Evolutionary conservation across 1,140 invertebrate species (phyloP), one percentile per base, ranked within the genome.

Genomic region (Ostrea denselamellosa): DNA sequence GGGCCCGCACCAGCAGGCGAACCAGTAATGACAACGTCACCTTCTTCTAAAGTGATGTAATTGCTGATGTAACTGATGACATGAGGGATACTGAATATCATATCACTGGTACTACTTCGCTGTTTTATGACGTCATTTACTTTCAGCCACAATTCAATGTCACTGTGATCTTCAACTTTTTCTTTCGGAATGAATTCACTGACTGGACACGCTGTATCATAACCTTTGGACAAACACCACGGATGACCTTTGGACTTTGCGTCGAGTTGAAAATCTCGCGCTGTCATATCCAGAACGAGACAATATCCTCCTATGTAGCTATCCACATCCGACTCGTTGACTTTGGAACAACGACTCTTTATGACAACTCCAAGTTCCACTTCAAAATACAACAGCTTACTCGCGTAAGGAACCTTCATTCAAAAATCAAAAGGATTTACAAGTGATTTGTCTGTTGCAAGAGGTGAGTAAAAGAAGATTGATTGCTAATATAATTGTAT

Each of bases 351-450:
- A 22, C 91, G 93, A 83, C 96, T 95, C 7, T 96, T 96, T 90
- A 98, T 97, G 7, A 98, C 95, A 44, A 98, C 95, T 10, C 97
- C 97, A 12, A 98, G 94, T 94, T 98, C 97, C 10, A 98, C 96
- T 95, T 98, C 97, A 94, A 97, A 96, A 90, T 97, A 97, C 0
- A 98, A 95, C 3, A 87, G 88, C 25, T 44, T 91, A 88, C 93
- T 93, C 0, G 88, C 92, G 53, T 85, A 81, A 22, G 93, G 93
- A 53, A 93, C 91, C 93, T 94, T 85, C 77, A 89, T 87, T 25
- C 68, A 85, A 82, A 81, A 83, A n/a, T 53, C 12, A 1, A 19
- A 22, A 62, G 56, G 5, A 44, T 44, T 44, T 44, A 25, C 71
- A 81, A 25, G 19, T 1, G 71, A n/a, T 62, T 62, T 62, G 7